Evolutionary conservation across 2,888 invertebrate species (phyloP).

Genomic region (Agrochola litura): DNA sequence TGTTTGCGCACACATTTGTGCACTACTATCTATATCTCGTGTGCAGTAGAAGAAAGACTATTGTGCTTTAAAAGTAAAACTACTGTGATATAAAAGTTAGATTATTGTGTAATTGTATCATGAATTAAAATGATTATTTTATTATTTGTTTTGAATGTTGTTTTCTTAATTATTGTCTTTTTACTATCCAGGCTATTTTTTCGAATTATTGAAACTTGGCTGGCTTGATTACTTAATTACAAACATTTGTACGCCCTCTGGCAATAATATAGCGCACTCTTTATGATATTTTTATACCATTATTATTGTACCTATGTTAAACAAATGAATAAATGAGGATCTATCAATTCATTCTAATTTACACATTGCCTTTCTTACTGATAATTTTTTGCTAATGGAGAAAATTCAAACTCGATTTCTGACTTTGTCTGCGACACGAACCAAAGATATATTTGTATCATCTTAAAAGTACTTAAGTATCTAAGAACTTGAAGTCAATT

Average conservation of each 20-base stretch:
- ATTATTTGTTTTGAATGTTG: no score
- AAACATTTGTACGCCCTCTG: no score
- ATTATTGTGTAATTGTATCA: background rate
- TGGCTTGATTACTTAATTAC: no score
- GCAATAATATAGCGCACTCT: no score
- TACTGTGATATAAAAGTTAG: background rate
- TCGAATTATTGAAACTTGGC: no score
- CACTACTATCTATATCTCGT: background rate
- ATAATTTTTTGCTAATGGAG: background rate
- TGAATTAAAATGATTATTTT: background rate
- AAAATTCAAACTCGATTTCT: background rate
- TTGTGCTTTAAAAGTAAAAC: background rate
- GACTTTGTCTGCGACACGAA: slow-evolving; percentile 4
- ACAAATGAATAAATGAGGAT: background rate
- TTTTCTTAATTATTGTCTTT: no score
- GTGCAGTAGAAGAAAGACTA: background rate
- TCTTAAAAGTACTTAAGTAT: background rate
- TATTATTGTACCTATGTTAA: no score
- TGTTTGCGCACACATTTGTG: background rate
- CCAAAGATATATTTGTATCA: slow-evolving; percentile 16
- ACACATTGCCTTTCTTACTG: no score
- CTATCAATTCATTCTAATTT: background rate
- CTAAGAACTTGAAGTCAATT: slow-evolving; percentile 2
- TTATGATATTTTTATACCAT: no score
- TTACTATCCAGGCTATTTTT: no score